Percentiles rank a stretch among this genome's conserved stretches.
phyloP scores from a whole-genome alignment of 2,113 vertebrate species.

The Caretta caretta region DNA sequence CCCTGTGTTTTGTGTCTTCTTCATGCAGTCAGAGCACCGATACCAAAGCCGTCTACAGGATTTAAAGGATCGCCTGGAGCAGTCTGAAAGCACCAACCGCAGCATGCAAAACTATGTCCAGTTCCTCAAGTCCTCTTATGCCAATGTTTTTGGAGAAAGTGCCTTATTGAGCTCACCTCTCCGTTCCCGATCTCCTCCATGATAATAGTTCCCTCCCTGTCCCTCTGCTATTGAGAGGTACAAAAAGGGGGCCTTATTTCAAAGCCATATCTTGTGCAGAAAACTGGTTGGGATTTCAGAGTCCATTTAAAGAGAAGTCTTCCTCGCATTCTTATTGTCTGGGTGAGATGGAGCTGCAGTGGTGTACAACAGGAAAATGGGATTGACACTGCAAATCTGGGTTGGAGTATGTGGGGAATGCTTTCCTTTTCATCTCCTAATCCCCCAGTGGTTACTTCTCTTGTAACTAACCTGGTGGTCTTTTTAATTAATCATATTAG shows the following conservation, averaged over 20 bases:
- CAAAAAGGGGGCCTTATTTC: neutral
- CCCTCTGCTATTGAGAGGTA: neutral
- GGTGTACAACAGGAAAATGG: too few species aligned
- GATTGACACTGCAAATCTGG: neutral
- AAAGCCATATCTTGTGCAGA: conserved; percentile 43
- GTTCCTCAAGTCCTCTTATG: conserved; percentile 94
- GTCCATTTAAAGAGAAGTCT: neutral
- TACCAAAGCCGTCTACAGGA: conserved; percentile 91
- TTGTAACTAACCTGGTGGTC: neutral
- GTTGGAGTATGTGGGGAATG: neutral
- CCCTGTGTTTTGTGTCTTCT: neutral
- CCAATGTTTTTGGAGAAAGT: conserved; percentile 90
- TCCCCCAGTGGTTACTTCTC: neutral
- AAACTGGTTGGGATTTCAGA: neutral
- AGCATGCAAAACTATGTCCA: conserved; percentile 97
- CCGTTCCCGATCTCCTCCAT: conserved; percentile 80
- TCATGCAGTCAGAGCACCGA: conserved; percentile 83
- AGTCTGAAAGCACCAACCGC: conserved; percentile 93
- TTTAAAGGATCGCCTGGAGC: conserved; percentile 91
- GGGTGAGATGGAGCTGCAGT: neutral
- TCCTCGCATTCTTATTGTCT: neutral
- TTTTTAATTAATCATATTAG: neutral
- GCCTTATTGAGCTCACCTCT: conserved; percentile 82
- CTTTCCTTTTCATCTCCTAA: neutral
- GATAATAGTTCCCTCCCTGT: neutral